These are phyloP conservation scores for Agrochola litura DNA, from an alignment of 2,888 invertebrate species.

Conservation along the genomic window DNA sequence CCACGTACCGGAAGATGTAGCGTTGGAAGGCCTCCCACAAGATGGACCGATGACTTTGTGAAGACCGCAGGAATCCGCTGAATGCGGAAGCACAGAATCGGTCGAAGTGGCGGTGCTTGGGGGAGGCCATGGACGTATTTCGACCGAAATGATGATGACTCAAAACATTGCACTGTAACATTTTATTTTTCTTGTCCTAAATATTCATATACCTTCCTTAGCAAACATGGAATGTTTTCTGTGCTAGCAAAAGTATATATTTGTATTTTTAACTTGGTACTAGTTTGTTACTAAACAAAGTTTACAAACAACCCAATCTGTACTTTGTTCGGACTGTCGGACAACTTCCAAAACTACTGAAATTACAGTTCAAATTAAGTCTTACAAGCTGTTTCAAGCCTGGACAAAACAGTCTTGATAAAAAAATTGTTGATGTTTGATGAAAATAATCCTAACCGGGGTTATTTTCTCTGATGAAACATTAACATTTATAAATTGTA, in stretches of 20 bases:
- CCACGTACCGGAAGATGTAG: no score
- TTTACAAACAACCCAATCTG: neutral
- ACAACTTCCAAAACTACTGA: neutral
- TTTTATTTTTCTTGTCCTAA: neutral
- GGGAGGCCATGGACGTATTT: no score
- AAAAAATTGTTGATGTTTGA: neutral
- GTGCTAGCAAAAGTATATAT: neutral
- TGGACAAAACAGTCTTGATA: neutral
- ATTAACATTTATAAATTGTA: no score
- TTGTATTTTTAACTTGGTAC: neutral
- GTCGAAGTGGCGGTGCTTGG: no score
- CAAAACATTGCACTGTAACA: neutral
- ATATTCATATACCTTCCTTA: neutral
- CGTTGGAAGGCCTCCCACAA: no score
- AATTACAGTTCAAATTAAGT: constrained; percentile 4
- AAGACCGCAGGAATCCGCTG: no score
- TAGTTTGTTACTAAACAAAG: constrained; percentile 1
- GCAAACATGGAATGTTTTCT: neutral
- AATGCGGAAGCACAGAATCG: no score
- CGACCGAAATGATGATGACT: no score
- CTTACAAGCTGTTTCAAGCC: neutral
- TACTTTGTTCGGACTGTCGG: no score
- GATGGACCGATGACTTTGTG: no score
- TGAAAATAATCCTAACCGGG: neutral
- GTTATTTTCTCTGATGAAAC: neutral